These are phyloP conservation scores for Mus pahari DNA, from an alignment of 2,113 vertebrate genomes.

Conservation along the genomic window DNA sequence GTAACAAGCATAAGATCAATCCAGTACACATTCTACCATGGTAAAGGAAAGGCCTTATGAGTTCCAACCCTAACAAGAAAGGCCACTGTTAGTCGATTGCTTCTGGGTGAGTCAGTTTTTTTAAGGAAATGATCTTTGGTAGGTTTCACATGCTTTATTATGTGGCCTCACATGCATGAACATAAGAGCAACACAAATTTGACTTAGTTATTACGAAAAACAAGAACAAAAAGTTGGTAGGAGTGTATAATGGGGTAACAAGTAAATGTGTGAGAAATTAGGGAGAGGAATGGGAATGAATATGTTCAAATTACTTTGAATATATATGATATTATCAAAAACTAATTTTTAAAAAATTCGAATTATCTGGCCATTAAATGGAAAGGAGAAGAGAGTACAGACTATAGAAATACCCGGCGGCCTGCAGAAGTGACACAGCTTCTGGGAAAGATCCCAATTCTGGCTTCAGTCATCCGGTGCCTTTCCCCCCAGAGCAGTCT, in stretches of 20 bases:
- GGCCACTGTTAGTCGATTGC: not conserved
- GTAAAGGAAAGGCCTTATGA: not conserved
- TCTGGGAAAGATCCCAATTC: no score
- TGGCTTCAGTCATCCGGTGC: no score
- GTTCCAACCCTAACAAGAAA: not conserved
- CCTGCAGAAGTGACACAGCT: no score
- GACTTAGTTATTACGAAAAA: not conserved
- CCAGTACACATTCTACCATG: not conserved
- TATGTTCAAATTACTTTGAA: not conserved
- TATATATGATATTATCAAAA: not conserved
- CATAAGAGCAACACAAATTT: not conserved
- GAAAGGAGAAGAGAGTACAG: not conserved
- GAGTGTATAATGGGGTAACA: not conserved
- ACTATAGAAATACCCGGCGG: constrained; percentile 39
- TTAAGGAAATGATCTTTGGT: not conserved
- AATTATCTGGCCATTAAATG: not conserved
- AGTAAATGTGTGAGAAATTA: not conserved
- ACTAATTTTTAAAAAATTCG: no score
- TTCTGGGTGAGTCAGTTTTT: not conserved
- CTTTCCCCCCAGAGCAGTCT: no score
- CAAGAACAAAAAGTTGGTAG: not conserved
- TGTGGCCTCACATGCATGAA: not conserved
- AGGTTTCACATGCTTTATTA: not conserved
- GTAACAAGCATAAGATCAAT: not conserved
- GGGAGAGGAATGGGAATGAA: not conserved